phyloP scores from a whole-genome alignment of 1,140 invertebrate species.

The Pomacea maculata region DNA sequence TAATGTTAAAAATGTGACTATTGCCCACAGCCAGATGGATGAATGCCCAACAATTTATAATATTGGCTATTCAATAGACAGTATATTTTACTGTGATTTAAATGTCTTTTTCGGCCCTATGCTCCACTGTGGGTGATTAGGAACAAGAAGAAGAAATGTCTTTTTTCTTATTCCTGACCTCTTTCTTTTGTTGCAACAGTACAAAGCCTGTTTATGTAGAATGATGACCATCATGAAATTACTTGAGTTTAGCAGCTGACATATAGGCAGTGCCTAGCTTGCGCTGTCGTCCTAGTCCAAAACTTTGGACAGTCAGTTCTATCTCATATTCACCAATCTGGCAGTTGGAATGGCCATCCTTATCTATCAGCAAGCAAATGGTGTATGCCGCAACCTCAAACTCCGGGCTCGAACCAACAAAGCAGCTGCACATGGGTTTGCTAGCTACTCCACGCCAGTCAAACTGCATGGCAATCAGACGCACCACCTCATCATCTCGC shows the following conservation, averaged over 20 bases:
- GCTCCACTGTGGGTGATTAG: no score
- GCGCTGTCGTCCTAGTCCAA: slow-evolving; percentile 34
- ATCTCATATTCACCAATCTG: slow-evolving; percentile 61
- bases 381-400: slow-evolving; percentile 92
- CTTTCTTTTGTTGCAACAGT: no score
- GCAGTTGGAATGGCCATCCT: slow-evolving; percentile 42
- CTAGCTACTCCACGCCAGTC: slow-evolving; percentile 50
- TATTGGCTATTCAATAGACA: no score
- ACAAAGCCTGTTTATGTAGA: no score
- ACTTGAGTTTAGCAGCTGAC: slow-evolving; percentile 34
- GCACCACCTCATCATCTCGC: slow-evolving; percentile 50
- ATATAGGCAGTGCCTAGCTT: slow-evolving; percentile 56
- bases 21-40: no score
- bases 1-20: no score
- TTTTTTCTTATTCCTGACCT: no score
- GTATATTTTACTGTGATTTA: no score
- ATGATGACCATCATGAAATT: neutral
- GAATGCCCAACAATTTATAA: no score
- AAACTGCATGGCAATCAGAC: slow-evolving; percentile 62
- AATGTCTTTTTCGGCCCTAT: no score
- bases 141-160: no score
- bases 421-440: slow-evolving; percentile 66
- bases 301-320: slow-evolving; percentile 50
- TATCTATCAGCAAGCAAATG: slow-evolving; percentile 55
- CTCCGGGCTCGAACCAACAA: slow-evolving; percentile 92